Evolutionary conservation across 2,113 vertebrate species (phyloP).

Genomic region (Labeo rohita): DNA sequence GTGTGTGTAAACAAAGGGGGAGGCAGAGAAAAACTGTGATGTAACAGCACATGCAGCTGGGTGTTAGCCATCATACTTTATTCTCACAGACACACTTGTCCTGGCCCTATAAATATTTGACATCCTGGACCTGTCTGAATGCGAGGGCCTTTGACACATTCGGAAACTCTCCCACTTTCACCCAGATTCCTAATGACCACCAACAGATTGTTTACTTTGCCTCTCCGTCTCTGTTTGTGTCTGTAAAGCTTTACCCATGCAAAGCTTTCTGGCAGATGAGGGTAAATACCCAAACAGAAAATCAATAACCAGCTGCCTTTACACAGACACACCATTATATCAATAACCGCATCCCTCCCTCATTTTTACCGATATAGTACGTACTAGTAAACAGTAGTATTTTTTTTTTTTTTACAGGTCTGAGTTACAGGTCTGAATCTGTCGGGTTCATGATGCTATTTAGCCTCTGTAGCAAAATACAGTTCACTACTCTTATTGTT

Average conservation of each 20-base stretch:
- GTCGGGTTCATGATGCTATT: neutral
- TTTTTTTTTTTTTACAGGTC: neutral
- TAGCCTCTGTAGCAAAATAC: neutral
- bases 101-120: neutral
- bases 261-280: constrained; percentile 57
- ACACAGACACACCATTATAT: neutral
- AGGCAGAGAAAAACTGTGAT: neutral
- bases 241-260: neutral
- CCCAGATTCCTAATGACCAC: neutral
- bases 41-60: neutral
- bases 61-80: constrained; percentile 3
- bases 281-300: constrained; percentile 42
- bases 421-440: neutral
- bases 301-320: constrained; percentile 26
- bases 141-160: neutral
- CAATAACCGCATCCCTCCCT: constrained; percentile 28
- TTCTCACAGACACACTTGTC: neutral
- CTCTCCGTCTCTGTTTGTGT: neutral
- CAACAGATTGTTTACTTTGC: neutral
- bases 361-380: neutral
- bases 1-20: neutral
- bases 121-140: neutral
- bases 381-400: constrained; percentile 29
- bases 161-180: neutral
- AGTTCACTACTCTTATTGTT: neutral